Base-by-base conservation (phyloP, 2,888 invertebrate species). In the Mycalesis mineus region DNA sequence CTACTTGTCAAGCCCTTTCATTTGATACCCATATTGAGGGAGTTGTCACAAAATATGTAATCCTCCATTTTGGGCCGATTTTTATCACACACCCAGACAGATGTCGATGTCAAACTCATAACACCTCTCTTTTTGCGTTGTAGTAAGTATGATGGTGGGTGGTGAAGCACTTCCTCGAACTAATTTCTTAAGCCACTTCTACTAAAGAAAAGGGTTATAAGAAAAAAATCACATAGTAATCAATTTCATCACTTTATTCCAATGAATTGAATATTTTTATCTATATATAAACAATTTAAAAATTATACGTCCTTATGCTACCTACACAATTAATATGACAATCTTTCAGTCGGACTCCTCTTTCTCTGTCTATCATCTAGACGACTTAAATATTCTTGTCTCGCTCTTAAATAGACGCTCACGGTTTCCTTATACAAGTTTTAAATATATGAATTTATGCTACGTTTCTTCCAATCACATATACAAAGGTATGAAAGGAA, bases 211-310 rank as follows among this genome's bases (percentile, higher is more conserved):
- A 39, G 14, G 41, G 3, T 11, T 36, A 33, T 6, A 60, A 65
- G 66, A 70, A 66, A 68, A 65, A 68, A 69, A 71, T 66, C 66
- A 58, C 57, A 60, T 49, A 15, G 22, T 57, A 47, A 64, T 83
- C 79, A 83, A 84, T 80, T 72, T 82, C 80, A 82, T 84, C 83
- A 82, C 80, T 87, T 87, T 87, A 86, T 85, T 85, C 75, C 81
- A 83, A 84, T 84, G 81, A 85, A 83, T 84, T 82, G 86, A 85
- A 84, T 80, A 82, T 84, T 88, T 86, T 84, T 76, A 84, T 84
- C 85, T 86, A 87, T 87, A 85, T 84, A 85, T 84, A 88, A 84
- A 86, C 87, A 86, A 81, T 84, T 83, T 87, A 82, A 83, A 84
- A 87, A 75, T 75, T 73, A 72, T 72, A 71, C 67, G 73, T 68